phyloP scores from a whole-genome alignment of 2,797 vertebrate genomes.

The Poeciliopsis paucimaculata region DNA sequence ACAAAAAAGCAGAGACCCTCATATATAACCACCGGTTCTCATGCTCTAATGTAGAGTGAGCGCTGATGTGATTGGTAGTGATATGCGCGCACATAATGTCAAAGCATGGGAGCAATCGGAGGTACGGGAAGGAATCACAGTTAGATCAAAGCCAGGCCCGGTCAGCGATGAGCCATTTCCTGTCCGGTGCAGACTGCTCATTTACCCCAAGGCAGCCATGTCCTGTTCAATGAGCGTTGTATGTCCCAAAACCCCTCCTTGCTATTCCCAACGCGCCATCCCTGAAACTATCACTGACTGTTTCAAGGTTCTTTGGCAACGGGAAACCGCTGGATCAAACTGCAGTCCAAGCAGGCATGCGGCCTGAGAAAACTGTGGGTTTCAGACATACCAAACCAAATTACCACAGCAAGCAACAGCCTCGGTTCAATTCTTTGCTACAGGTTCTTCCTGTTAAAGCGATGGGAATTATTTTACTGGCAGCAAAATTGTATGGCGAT shows the following conservation, averaged over 20 bases:
- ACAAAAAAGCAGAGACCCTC: neutral
- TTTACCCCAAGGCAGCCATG: conserved; percentile 58
- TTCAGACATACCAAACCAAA: conserved; percentile 35
- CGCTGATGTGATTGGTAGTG: conserved; percentile 56
- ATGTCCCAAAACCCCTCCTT: neutral
- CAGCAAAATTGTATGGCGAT: neutral
- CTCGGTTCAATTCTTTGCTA: conserved; percentile 7
- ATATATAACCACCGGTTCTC: conserved; percentile 10
- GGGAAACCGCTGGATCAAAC: conserved; percentile 24
- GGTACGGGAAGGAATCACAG: conserved; percentile 54
- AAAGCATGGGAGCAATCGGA: conserved; percentile 53
- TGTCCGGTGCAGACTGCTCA: conserved; percentile 57
- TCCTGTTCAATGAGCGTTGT: conserved; percentile 22
- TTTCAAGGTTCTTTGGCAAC: conserved; percentile 43
- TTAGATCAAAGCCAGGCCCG: conserved; percentile 69
- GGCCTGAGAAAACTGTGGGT: conserved; percentile 22
- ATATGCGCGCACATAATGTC: conserved; percentile 54
- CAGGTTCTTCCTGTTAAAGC: conserved; percentile 12
- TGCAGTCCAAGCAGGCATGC: conserved; percentile 16
- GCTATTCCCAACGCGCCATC: conserved; percentile 22
- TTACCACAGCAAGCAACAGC: conserved; percentile 25
- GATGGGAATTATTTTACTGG: conserved; percentile 22
- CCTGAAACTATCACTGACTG: conserved; percentile 15
- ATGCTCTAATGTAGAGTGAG: conserved; percentile 30
- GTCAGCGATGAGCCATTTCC: conserved; percentile 72